These are phyloP conservation scores for Phylloscopus trochilus DNA, from an alignment of 2,113 vertebrate genomes.

Conservation along the genomic window DNA sequence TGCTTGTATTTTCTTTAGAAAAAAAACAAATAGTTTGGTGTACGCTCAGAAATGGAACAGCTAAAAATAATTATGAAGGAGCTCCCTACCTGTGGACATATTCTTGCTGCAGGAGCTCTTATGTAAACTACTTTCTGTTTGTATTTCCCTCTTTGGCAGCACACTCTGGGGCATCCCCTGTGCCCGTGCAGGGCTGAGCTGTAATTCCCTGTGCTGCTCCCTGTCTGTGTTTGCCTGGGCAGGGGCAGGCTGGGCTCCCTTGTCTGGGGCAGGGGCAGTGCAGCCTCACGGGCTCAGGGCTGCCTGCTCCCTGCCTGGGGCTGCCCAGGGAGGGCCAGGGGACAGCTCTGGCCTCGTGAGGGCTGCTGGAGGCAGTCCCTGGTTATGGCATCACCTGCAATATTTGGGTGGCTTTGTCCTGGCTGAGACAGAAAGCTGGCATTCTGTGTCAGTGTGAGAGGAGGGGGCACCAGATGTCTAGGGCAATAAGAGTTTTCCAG, in stretches of 20 bases:
- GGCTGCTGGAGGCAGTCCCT: too few species aligned
- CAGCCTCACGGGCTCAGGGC: accelerated
- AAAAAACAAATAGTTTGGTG: neutral
- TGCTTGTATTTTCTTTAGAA: neutral
- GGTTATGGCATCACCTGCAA: accelerated
- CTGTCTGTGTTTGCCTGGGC: neutral
- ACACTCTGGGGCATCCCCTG: accelerated
- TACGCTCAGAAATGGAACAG: neutral
- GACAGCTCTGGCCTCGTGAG: neutral
- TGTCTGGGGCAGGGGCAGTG: neutral
- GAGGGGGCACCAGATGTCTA: accelerated
- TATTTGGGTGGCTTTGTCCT: accelerated
- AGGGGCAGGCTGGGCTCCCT: neutral
- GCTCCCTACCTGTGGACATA: neutral
- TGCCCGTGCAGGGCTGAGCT: neutral
- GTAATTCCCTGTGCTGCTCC: accelerated
- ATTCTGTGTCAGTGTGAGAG: neutral
- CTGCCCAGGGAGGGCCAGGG: neutral
- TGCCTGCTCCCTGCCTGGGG: neutral
- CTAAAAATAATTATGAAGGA: neutral
- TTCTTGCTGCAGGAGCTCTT: neutral
- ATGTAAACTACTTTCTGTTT: neutral
- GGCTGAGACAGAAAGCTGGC: neutral
- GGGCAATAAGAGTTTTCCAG: neutral
- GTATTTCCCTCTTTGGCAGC: neutral